phyloP scores from a whole-genome alignment of 1,140 invertebrate species.

The Caenorhabditis brenneri region DNA sequence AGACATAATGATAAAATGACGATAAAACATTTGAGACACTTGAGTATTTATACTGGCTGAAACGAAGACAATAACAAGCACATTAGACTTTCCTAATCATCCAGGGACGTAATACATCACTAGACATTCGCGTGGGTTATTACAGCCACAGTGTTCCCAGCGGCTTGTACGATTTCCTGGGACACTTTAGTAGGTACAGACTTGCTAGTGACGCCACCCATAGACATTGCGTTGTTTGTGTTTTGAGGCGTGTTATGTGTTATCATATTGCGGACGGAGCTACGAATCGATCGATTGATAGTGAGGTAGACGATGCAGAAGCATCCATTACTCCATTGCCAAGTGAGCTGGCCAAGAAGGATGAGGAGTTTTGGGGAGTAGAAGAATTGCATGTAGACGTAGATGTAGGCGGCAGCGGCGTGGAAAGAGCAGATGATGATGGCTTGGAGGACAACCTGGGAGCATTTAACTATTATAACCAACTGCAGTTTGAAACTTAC shows the following conservation, averaged over 20 bases:
- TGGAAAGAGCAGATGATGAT: neutral
- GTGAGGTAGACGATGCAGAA: neutral
- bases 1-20: neutral
- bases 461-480: neutral
- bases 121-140: too few relatives aligned
- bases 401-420: neutral
- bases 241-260: neutral
- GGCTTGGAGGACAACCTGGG: neutral
- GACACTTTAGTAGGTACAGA: neutral
- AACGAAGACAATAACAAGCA: too few relatives aligned
- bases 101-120: too few relatives aligned
- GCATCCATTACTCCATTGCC: slow-evolving; percentile 9
- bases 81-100: too few relatives aligned
- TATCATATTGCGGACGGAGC: neutral
- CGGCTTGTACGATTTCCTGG: neutral
- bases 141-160: too few relatives aligned
- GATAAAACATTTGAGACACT: too few relatives aligned
- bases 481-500: neutral
- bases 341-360: neutral
- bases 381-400: neutral
- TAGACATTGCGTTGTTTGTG: too few relatives aligned
- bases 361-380: neutral
- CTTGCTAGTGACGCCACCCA: too few relatives aligned
- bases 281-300: neutral
- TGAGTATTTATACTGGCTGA: too few relatives aligned